Evolutionary conservation across 2,888 invertebrate genomes (phyloP).

Genomic region (Mesorhabditis sp.): DNA sequence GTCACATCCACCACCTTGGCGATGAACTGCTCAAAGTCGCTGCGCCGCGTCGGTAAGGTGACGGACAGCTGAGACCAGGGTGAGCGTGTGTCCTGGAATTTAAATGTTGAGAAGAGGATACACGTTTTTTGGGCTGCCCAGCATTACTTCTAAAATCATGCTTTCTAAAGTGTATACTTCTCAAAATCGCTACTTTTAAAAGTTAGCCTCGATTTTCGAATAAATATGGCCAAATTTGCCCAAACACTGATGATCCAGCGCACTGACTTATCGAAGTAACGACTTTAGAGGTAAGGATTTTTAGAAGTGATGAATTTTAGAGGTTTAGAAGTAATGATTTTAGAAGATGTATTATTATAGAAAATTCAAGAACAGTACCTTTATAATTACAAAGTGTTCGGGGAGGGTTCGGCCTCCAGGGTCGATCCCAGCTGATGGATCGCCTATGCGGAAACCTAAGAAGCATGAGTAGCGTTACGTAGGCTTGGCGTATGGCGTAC

Average conservation of each 20-base stretch:
- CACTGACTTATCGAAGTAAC: too few species aligned
- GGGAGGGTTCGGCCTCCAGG: background rate
- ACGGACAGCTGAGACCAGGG: constrained; percentile 46
- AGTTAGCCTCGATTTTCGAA: too few species aligned
- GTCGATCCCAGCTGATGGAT: background rate
- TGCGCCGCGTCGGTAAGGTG: constrained; percentile 37
- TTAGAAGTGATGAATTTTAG: too few species aligned
- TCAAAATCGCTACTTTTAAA: too few species aligned
- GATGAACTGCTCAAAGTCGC: constrained; percentile 45
- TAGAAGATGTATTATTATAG: too few species aligned
- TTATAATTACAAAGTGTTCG: constrained; percentile 1
- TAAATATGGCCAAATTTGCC: too few species aligned
- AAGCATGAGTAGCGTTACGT: background rate
- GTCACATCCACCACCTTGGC: constrained; percentile 52
- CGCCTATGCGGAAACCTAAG: background rate
- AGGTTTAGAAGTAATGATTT: too few species aligned
- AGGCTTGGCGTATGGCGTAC: background rate
- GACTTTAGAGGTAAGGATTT: too few species aligned
- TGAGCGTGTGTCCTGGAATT: background rate
- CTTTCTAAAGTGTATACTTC: too few species aligned
- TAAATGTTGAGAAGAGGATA: background rate
- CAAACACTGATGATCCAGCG: too few species aligned
- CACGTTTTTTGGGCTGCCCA: too few species aligned
- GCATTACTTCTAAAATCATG: too few species aligned
- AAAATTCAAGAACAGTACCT: background rate